Conservation (phyloP, 64 coral and sea anemone species). For the Trachythela sp. region DNA sequence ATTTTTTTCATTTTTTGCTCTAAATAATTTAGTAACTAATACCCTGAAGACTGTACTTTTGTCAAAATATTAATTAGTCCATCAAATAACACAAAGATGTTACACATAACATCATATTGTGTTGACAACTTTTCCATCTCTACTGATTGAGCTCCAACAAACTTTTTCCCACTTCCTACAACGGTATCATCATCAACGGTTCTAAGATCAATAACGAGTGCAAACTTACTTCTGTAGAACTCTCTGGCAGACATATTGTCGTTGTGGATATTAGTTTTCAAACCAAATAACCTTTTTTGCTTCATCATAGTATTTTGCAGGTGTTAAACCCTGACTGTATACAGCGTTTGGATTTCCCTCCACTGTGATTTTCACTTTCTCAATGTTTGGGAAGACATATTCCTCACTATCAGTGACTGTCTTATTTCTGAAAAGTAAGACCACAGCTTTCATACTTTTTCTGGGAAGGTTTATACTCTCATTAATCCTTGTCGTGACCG, state of each 20-base stretch:
- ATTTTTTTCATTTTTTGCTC: no score
- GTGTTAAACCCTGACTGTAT: no score
- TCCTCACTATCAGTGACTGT: neutral
- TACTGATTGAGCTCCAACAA: neutral
- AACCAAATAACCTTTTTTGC: neutral
- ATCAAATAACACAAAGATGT: neutral
- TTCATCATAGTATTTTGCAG: neutral
- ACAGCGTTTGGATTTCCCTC: neutral
- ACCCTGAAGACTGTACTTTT: no score
- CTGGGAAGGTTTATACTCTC: neutral
- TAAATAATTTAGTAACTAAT: no score
- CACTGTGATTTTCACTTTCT: neutral
- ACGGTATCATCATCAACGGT: neutral
- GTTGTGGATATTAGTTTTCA: neutral
- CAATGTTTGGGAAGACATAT: conserved; percentile 1
- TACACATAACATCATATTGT: neutral
- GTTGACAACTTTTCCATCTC: neutral
- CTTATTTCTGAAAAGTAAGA: neutral
- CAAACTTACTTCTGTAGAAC: neutral
- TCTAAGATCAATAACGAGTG: neutral
- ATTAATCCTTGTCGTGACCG: no score
- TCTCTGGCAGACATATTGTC: neutral
- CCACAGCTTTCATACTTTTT: neutral
- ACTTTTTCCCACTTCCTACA: neutral
- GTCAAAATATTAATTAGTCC: no score